Percentiles rank a stretch among this genome's conserved stretches.
These are phyloP conservation scores for Sylvietta virens DNA, from an alignment of 2,113 vertebrate genomes.

Conservation along the genomic window DNA sequence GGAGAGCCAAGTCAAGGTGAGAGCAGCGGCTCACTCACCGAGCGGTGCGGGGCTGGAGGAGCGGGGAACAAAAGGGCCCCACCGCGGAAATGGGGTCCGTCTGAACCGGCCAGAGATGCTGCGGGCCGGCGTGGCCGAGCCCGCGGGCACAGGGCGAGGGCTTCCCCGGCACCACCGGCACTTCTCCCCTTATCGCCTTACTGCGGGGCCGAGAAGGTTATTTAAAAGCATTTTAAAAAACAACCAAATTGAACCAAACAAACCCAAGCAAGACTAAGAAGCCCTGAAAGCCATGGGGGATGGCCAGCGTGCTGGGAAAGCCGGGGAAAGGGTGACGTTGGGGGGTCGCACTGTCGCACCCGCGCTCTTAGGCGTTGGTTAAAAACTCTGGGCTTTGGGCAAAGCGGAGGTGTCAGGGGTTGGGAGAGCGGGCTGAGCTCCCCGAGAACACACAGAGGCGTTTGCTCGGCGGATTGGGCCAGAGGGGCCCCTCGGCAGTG, in stretches of 20 bases:
- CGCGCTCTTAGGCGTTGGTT: neutral
- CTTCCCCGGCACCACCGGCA: neutral
- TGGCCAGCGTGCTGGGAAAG: neutral
- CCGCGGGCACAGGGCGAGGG: neutral
- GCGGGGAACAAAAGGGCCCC: neutral
- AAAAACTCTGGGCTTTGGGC: neutral
- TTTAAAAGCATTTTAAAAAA: neutral
- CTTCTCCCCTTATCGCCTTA: neutral
- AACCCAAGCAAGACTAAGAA: neutral
- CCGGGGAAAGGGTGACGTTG: neutral
- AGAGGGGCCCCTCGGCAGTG: neutral
- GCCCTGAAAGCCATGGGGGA: neutral
- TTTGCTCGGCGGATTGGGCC: neutral
- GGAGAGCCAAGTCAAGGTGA: conserved; percentile 98
- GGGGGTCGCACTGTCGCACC: neutral
- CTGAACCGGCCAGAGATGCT: neutral
- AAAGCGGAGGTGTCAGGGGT: neutral
- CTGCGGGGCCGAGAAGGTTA: fast-evolving
- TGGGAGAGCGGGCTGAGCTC: neutral
- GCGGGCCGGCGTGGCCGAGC: neutral
- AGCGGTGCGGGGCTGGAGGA: neutral
- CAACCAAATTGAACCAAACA: neutral
- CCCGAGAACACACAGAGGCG: neutral
- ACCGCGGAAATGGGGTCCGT: fast-evolving
- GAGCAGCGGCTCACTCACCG: neutral